Evolutionary conservation across 2,888 invertebrate species (phyloP), one percentile per base, ranked within the genome.

Genomic region (Listrodromus nycthemerus): DNA sequence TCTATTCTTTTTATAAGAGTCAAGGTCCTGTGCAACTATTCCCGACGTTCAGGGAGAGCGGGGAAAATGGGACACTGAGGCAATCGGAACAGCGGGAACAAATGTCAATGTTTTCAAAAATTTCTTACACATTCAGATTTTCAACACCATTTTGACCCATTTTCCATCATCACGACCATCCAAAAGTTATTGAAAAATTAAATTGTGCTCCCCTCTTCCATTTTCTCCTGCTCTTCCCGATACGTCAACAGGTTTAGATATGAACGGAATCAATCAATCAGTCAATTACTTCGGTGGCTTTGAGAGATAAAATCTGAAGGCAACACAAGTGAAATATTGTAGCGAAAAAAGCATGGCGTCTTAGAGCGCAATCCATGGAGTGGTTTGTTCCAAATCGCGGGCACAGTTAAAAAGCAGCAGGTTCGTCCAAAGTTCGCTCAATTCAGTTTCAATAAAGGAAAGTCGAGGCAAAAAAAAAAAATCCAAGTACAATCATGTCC

Each of bases 401-500:
- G 16, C 41, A 45, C 13, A 16, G 41, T 45, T 16, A 24, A 37
- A 66, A 45, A 30, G 24, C 19, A 24, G 33, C 10, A 19, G 24
- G 52, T 45, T 33, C 63, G 8, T 24, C 45, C 33, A 50, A 83
- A 70, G 82, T 58, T n/a, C n/a, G 67, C 69, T 77, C 50, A 67
- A 67, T 73, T 77, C 69, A 16, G 70, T 55, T 77, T 77, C 48
- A 58, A 83, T n/a, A 71, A 76, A 81, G 27, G 33, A 80, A 67
- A 24, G 52, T 33, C 50, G 75, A 76, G 55, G 73, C 63, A 45
- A 48, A 21, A 30, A 63, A 58, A 77, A 74, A 37, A 74, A 74
- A 78, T 50, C 16, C 37, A 74, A 84, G 84, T 84, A 77, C 30
- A 78, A 81, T 81, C 84, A 84, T 81, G 84, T 84, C 61, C 69